phyloP scores from a whole-genome alignment of 2,888 invertebrate genomes.

The Folsomia manolachei region DNA sequence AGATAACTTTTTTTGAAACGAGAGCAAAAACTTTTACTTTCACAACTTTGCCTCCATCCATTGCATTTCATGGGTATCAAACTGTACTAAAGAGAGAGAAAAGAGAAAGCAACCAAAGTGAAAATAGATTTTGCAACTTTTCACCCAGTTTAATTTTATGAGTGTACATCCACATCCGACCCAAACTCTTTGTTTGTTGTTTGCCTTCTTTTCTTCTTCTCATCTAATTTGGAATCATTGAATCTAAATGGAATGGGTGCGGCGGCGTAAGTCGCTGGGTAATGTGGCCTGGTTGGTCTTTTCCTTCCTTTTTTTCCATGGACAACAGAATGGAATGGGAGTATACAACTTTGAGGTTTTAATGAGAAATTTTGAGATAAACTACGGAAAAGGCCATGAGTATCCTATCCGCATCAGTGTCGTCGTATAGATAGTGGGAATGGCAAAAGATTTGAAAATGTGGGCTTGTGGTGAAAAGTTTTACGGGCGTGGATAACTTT shows the following conservation, averaged over 20 bases:
- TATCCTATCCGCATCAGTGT: not conserved
- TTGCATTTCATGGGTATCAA: not conserved
- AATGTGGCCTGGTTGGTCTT: not conserved
- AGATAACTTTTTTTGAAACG: slow-evolving; percentile 31
- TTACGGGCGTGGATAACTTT: too few species aligned
- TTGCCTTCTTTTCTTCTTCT: not conserved
- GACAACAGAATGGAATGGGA: not conserved
- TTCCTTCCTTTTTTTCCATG: not conserved
- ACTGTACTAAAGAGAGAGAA: slow-evolving; percentile 17
- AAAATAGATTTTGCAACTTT: slow-evolving; percentile 36
- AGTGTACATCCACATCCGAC: slow-evolving; percentile 11
- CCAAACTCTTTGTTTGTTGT: not conserved
- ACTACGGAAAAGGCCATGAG: not conserved
- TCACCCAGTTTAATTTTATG: slow-evolving; percentile 35
- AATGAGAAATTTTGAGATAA: slow-evolving; percentile 11
- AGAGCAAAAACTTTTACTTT: slow-evolving; percentile 8
- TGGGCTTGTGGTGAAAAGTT: too few species aligned
- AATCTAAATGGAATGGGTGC: not conserved
- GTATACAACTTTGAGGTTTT: not conserved
- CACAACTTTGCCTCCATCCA: slow-evolving; percentile 1
- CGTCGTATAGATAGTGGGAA: not conserved
- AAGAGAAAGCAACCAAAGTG: too few species aligned
- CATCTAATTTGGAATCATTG: not conserved
- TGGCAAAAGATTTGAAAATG: too few species aligned
- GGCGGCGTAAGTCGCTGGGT: too few species aligned